These are phyloP conservation scores for Simalia tracyae DNA, from an alignment of 2,797 vertebrate genomes.

Conservation along the genomic window DNA sequence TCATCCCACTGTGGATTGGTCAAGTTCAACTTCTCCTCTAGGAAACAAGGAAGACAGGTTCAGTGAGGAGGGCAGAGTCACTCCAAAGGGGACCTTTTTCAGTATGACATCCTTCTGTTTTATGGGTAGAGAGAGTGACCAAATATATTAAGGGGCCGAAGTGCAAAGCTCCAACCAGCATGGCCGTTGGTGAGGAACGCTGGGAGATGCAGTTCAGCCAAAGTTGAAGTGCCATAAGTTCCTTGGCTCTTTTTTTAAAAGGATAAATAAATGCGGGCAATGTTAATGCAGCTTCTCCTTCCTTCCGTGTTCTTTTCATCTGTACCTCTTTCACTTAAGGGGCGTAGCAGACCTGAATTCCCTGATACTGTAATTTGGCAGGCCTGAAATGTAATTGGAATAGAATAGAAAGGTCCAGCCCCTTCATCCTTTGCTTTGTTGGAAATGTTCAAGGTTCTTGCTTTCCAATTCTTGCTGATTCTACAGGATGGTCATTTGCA, in stretches of 20 bases:
- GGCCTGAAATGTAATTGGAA: neutral
- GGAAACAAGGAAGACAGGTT: neutral
- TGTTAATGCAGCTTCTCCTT: neutral
- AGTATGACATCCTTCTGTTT: neutral
- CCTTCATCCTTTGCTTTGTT: neutral
- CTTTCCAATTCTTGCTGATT: neutral
- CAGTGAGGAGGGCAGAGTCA: neutral
- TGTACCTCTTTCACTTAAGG: neutral
- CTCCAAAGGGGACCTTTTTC: neutral
- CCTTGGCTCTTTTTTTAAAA: neutral
- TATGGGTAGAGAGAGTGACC: neutral
- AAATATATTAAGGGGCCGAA: neutral
- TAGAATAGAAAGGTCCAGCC: neutral
- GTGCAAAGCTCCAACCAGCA: neutral
- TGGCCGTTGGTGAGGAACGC: neutral
- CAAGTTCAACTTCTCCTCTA: slow-evolving; percentile 87
- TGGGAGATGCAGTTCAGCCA: neutral
- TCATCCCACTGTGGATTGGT: slow-evolving; percentile 88
- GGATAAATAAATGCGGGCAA: neutral
- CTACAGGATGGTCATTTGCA: neutral
- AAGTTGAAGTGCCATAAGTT: neutral
- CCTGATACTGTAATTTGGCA: neutral
- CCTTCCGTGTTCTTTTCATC: neutral
- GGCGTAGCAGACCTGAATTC: neutral
- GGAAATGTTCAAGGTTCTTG: neutral